Percentiles rank a stretch among this genome's conserved stretches.
phyloP scores from a whole-genome alignment of 1,140 invertebrate genomes.

The Nephila pilipes region DNA sequence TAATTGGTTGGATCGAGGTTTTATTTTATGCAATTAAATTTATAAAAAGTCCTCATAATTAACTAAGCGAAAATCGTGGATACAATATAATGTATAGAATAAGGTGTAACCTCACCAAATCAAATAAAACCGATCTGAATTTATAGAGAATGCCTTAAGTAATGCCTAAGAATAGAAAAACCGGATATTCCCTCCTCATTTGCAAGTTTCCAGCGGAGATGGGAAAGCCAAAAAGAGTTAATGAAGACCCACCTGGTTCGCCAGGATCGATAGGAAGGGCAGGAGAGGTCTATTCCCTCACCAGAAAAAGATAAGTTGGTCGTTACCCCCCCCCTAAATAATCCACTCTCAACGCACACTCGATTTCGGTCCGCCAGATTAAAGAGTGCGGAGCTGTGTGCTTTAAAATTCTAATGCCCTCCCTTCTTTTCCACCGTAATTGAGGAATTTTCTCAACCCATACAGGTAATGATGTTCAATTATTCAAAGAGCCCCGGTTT shows the following conservation, averaged over 20 bases:
- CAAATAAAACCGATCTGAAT: too few species aligned
- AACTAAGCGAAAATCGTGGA: too few species aligned
- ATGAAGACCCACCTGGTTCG: background rate
- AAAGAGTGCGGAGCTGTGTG: too few species aligned
- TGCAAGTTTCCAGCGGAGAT: background rate
- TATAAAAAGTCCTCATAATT: too few species aligned
- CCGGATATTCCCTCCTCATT: too few species aligned
- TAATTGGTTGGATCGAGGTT: too few species aligned
- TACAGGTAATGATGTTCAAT: constrained; percentile 18
- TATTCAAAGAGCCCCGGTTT: constrained; percentile 16
- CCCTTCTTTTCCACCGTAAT: background rate
- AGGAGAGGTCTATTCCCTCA: background rate
- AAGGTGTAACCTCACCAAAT: too few species aligned
- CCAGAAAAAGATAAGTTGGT: constrained; percentile 15
- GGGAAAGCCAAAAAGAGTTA: background rate
- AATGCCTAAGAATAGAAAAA: too few species aligned
- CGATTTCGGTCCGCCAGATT: background rate
- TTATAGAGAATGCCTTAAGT: too few species aligned
- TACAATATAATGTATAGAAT: too few species aligned
- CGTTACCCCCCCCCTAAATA: constrained; percentile 32
- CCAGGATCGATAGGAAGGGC: background rate
- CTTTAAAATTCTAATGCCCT: background rate
- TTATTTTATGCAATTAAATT: too few species aligned
- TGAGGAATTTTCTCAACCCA: background rate
- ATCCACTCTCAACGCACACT: constrained; percentile 7